Evolutionary conservation across 1,140 invertebrate species (phyloP).

Genomic region (Pseudomyrmex concolor): DNA sequence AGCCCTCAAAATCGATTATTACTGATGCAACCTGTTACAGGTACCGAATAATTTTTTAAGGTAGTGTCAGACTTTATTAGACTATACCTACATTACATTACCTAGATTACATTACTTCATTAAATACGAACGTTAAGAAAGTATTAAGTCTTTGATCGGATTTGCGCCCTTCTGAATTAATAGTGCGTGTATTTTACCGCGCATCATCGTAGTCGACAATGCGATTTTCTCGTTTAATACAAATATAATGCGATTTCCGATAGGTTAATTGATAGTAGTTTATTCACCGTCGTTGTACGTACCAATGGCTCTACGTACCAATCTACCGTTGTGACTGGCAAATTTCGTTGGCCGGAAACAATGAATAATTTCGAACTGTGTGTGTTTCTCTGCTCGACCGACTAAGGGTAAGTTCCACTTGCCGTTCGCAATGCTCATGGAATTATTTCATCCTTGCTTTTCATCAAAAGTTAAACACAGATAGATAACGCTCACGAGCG

Average conservation of each 20-base stretch:
- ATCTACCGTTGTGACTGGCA: neutral
- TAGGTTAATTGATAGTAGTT: neutral
- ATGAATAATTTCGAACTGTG: slow-evolving; percentile 43
- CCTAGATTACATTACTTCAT: too few relatives aligned
- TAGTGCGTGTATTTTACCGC: neutral
- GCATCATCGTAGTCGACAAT: neutral
- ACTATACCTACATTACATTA: too few relatives aligned
- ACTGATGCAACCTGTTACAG: slow-evolving; percentile 35
- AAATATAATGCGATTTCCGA: slow-evolving; percentile 1
- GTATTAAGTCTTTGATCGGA: neutral
- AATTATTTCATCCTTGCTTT: too few relatives aligned
- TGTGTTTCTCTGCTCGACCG: slow-evolving; percentile 3
- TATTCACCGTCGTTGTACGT: slow-evolving; percentile 6
- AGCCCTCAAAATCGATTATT: slow-evolving; percentile 46
- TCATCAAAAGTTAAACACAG: too few relatives aligned
- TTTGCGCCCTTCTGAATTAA: neutral
- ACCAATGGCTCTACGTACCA: neutral
- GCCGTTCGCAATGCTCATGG: too few relatives aligned
- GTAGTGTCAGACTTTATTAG: neutral
- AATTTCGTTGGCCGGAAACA: slow-evolving; percentile 21
- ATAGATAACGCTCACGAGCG: too few relatives aligned
- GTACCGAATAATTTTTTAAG: slow-evolving; percentile 43
- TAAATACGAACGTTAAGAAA: neutral
- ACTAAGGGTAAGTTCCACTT: too few relatives aligned
- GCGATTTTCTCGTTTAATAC: neutral